Evolutionary conservation across 2,888 invertebrate genomes (phyloP).

Genomic region (Meiosimyza decipiens): DNA sequence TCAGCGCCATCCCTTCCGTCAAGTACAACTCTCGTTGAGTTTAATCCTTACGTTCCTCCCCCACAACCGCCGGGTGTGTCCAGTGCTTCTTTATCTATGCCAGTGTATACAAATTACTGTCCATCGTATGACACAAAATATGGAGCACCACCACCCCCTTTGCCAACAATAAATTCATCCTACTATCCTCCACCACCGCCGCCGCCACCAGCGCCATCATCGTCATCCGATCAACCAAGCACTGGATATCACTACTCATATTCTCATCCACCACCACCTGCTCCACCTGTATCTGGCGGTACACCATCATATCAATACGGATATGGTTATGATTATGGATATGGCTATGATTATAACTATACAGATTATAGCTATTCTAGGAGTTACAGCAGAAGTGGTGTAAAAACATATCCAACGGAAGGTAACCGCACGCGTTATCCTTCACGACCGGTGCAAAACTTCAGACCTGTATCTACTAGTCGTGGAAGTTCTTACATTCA

Average conservation of each 20-base stretch:
- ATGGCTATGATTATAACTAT: slow-evolving; percentile 14
- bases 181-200: slow-evolving; percentile 25
- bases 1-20: slow-evolving; percentile 31
- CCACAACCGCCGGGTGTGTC: slow-evolving; percentile 25
- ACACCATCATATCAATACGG: slow-evolving; percentile 5
- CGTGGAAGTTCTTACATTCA: slow-evolving; percentile 7
- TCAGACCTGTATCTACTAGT: background rate
- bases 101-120: slow-evolving; percentile 7
- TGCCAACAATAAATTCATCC: background rate
- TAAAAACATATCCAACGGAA: background rate
- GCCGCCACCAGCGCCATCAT: background rate
- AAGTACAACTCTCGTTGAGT: slow-evolving; percentile 28
- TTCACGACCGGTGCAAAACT: slow-evolving; percentile 3
- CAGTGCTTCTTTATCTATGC: slow-evolving; percentile 19
- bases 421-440: background rate
- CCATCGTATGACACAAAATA: slow-evolving; percentile 21
- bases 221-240: background rate
- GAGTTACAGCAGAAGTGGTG: slow-evolving; percentile 5
- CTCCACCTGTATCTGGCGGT: slow-evolving; percentile 25
- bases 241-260: slow-evolving; percentile 40
- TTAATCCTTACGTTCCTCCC: slow-evolving; percentile 40
- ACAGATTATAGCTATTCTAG: slow-evolving; percentile 24
- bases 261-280: slow-evolving; percentile 40
- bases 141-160: background rate
- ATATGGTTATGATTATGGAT: slow-evolving; percentile 29